phyloP scores from a whole-genome alignment of 2,888 invertebrate genomes.

The Lepeophtheirus nordmannii region DNA sequence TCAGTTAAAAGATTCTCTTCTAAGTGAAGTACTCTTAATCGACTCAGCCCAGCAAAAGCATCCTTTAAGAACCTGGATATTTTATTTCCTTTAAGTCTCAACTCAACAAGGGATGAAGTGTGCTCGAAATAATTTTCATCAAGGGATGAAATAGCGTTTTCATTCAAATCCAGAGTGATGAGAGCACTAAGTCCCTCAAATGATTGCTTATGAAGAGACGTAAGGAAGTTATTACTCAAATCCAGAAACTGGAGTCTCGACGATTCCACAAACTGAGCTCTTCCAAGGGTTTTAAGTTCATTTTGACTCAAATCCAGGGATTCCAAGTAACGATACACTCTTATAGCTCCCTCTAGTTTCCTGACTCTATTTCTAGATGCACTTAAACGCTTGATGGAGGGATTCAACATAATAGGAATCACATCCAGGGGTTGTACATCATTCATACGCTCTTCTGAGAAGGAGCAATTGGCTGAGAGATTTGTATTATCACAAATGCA shows the following conservation, averaged over 20 bases:
- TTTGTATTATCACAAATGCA: conserved; percentile 14
- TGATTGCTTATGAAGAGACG: conserved; percentile 10
- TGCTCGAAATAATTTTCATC: background rate
- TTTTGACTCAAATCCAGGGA: conserved; percentile 13
- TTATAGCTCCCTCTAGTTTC: conserved; percentile 12
- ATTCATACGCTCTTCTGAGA: background rate
- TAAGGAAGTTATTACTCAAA: conserved; percentile 18
- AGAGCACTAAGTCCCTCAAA: conserved; percentile 9
- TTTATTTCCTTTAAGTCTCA: conserved; percentile 13
- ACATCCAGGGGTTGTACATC: conserved; percentile 4
- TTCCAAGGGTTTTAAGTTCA: conserved; percentile 11
- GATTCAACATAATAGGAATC: conserved; percentile 14
- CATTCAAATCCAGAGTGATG: conserved; percentile 7
- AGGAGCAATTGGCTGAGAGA: conserved; percentile 5
- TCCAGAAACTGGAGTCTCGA: background rate
- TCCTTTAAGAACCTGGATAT: background rate
- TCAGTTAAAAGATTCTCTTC: conserved; percentile 6
- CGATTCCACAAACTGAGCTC: conserved; percentile 7
- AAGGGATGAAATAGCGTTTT: conserved; percentile 15
- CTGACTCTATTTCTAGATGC: conserved; percentile 1
- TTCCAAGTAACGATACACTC: conserved; percentile 12
- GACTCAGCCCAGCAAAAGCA: conserved; percentile 8
- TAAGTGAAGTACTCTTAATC: conserved; percentile 11
- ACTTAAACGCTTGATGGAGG: conserved; percentile 1
- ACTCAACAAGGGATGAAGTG: background rate